Conservation (phyloP, 2,797 vertebrate genomes). For the Peromyscus melanophrys region DNA sequence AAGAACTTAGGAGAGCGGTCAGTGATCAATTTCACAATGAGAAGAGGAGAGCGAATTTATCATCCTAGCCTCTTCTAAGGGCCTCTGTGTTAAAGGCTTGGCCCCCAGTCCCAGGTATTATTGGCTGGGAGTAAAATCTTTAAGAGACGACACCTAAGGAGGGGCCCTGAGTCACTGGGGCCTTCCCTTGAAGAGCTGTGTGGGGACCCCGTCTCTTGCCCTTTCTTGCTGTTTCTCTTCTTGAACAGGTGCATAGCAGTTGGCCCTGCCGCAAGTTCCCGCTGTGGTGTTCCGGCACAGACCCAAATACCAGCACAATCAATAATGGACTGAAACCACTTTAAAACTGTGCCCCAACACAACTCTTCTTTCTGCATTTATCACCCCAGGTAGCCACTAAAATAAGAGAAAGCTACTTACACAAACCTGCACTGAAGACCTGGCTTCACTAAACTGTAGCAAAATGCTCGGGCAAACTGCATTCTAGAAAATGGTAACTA, state of each 20-base stretch:
- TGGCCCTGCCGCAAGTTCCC: not conserved
- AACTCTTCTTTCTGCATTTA: not conserved
- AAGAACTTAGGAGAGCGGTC: not conserved
- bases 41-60: not conserved
- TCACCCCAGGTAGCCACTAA: not conserved
- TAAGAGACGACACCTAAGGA: not conserved
- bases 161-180: rapidly evolving
- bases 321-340: not conserved
- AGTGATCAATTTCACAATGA: not conserved
- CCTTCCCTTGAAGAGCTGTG: not conserved
- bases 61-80: not conserved
- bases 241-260: not conserved
- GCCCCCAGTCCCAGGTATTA: not conserved
- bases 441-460: not conserved
- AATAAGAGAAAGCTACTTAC: not conserved
- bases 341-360: not conserved
- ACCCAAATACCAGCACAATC: not conserved
- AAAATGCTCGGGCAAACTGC: not conserved
- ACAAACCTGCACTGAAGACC: not conserved
- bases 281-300: not conserved
- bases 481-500: not conserved
- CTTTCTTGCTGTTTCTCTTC: not conserved
- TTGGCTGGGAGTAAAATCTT: not conserved
- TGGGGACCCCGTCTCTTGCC: not conserved
- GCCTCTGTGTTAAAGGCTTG: not conserved